phyloP scores from a whole-genome alignment of 2,797 vertebrate genomes.

The Oryzias dopingdopingensis region DNA sequence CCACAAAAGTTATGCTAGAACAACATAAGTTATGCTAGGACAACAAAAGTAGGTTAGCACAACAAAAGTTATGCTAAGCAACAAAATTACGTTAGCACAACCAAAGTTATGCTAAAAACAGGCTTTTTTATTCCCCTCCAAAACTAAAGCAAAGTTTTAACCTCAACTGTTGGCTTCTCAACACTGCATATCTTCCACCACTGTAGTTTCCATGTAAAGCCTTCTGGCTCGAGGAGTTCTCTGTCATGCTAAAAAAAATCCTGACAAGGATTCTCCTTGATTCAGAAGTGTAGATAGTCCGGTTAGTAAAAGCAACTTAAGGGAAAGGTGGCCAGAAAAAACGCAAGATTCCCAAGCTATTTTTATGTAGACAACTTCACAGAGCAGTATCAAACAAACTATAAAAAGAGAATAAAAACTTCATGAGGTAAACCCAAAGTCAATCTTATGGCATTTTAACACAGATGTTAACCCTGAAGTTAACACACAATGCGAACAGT shows the following conservation, averaged over 20 bases:
- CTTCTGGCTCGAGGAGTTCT: background rate
- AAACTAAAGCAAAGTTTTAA: too few relatives aligned
- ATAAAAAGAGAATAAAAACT: constrained; percentile 17
- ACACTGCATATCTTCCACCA: background rate
- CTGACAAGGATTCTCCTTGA: constrained; percentile 6
- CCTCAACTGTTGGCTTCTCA: too few relatives aligned
- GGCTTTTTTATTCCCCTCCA: too few relatives aligned
- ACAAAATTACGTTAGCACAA: too few relatives aligned
- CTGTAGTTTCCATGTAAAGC: background rate
- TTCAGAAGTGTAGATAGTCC: constrained; percentile 10
- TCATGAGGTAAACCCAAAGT: constrained; percentile 7
- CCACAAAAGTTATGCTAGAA: too few relatives aligned
- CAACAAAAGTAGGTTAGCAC: too few relatives aligned
- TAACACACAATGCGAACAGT: constrained; percentile 33
- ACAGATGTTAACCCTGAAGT: constrained; percentile 14
- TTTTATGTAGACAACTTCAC: constrained; percentile 5
- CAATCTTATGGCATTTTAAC: constrained; percentile 12
- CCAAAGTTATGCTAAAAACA: too few relatives aligned
- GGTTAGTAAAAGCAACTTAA: background rate
- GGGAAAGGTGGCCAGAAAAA: background rate
- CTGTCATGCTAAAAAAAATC: background rate
- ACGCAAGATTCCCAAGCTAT: background rate
- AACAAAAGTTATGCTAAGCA: too few relatives aligned
- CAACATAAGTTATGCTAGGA: too few relatives aligned
- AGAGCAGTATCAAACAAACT: constrained; percentile 28